Evolutionary conservation across 2,888 invertebrate genomes (phyloP).

Genomic region (Leucania comma): DNA sequence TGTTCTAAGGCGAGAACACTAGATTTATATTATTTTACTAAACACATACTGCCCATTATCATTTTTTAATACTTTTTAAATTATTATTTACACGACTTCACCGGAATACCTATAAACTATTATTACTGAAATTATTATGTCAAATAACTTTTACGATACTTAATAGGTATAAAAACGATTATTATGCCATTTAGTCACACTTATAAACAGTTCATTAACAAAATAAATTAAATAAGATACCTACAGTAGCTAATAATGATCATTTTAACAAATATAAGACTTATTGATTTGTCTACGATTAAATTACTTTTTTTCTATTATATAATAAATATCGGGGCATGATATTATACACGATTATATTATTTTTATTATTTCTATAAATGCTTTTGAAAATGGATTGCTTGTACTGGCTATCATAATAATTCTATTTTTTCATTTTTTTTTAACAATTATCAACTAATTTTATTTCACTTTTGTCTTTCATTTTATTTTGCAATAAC

Average conservation of each 20-base stretch:
- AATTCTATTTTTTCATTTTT: conserved; percentile 61
- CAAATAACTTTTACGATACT: background rate
- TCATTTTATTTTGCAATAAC: conserved; percentile 77
- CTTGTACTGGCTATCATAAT: conserved; percentile 66
- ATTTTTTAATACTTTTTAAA: conserved; percentile 25
- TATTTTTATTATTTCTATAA: conserved; percentile 43
- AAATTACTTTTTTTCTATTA: conserved; percentile 49
- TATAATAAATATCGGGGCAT: conserved; percentile 34
- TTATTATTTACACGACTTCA: conserved; percentile 50
- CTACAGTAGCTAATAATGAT: background rate
- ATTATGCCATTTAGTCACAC: background rate
- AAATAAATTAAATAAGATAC: background rate
- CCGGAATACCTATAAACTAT: conserved; percentile 1
- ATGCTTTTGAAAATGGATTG: conserved; percentile 52
- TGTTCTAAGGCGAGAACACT: conserved; percentile 76
- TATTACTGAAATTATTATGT: conserved; percentile 18
- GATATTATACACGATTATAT: conserved; percentile 35
- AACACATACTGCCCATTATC: conserved; percentile 46
- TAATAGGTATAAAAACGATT: background rate
- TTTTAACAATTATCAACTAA: conserved; percentile 75
- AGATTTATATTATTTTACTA: conserved; percentile 52
- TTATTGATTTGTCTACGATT: conserved; percentile 28
- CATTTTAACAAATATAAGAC: conserved; percentile 25
- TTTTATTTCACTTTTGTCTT: conserved; percentile 89
- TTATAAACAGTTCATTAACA: background rate